Base-by-base conservation (phyloP, 2,888 invertebrate genomes). In the Linnaemya tessellans region DNA sequence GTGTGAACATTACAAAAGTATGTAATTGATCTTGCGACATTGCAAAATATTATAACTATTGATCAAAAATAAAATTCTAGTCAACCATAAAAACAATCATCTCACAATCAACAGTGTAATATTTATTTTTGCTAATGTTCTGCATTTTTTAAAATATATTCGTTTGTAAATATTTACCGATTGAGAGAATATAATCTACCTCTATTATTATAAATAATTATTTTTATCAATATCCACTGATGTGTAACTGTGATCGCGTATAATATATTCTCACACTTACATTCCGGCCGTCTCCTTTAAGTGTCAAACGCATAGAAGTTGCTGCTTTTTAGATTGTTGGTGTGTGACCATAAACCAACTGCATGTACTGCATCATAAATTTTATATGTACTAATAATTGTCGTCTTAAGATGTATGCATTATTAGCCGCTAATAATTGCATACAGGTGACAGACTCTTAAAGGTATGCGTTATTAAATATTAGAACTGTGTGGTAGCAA, bases 311-410 rank as follows among this genome's bases (percentile, higher is more conserved):
- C 20, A 22, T 15, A 25, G 11, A 46, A 10, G 49, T 41, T n/a
- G 25, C 5, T 56, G 9, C 8, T 41, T 22, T 56, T 22, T 56
- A 5, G 11, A 10, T 56, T 41, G 38, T 54, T 43, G 13, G 10
- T 62, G 41, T 62, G 54, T n/a, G 49, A 68, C 71, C 56, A 22
- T 73, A 73, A 65, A n/a, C 56, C 25, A 80, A 56, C n/a, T 35
- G 38, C 8, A 20, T 35, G 58, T 73, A 80, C 46, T 67, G 58
- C 60, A 18, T 38, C 65, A 10, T 22, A 49, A 20, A 49, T 10
- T 35, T 56, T 58, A 43, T 56, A 43, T 3, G 10, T 35, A 10
- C 38, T 43, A 43, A 15, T 41, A 65, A 62, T 62, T 41, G 58
- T 71, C 64, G 38, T 78, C 60, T 60, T 46, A 60, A 46, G 13